Base-by-base conservation (phyloP, 2,113 vertebrate species). In the Scolopax mira region DNA sequence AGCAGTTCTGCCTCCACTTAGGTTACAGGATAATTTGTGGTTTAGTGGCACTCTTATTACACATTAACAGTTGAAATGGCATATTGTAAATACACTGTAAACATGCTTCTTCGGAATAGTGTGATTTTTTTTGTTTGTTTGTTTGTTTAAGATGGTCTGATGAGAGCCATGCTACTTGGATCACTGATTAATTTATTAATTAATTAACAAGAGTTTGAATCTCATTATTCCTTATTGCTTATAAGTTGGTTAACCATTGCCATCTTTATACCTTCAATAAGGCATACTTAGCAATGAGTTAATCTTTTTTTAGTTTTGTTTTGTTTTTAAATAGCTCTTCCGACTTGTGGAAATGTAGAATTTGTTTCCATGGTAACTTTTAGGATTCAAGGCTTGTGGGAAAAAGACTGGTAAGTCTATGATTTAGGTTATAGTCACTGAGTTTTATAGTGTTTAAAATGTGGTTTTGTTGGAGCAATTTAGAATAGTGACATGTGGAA, bases 341-440 rank as follows among this genome's bases (percentile, higher is more conserved):
- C 72, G 93, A 49, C 88, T 90, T 96, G 88, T 90, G 57, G 78
- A 90, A 91, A 81, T 88, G 46, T 51, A 91, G 72, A 81, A 93
- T 94, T 95, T 96, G 95, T 97, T 97, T 95, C 96, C 94, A 97
- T 97, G 93, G 96, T 88, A 95, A 97, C 96, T 66, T 93, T 84
- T 52, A 86, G 75, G 48, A 48, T 75, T 88, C 57, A 84, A 95
- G 90, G 51, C 58, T 91, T 84, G 27, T 82, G 73, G 84, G 62
- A 80, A 97, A 79, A 91, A 71, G 31, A 48, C 54, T 89, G 31
- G 14, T 88, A 91, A 89, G 65, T 86, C 65, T 90, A 61, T 79
- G 65, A 87, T 86, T 96, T 95, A 90, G 85, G 75, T 88, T 93
- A 85, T 51, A 78, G 55, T 73, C 74, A 30, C 67, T 91, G 83